Percentiles rank a stretch among this genome's conserved stretches.
phyloP scores from a whole-genome alignment of 1,140 invertebrate genomes.

The Babylonia areolata region DNA sequence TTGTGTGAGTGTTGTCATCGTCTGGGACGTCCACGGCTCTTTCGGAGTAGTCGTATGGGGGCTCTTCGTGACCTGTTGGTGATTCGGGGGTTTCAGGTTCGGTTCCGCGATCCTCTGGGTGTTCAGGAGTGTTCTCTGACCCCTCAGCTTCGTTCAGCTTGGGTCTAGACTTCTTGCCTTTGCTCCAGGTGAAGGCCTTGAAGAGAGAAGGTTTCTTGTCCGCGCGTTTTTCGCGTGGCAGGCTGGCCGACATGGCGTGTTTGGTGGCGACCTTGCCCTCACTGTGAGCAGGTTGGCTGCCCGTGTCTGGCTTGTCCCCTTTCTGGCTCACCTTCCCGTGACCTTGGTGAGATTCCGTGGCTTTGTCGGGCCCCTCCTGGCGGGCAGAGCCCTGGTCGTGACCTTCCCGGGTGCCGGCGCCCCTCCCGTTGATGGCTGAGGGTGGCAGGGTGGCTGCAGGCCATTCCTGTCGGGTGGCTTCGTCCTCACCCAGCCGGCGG shows the following conservation, averaged over 20 bases:
- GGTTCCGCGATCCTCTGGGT: not conserved
- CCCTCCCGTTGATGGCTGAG: not conserved
- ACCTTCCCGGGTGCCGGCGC: not conserved
- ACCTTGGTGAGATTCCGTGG: not conserved
- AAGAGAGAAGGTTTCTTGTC: constrained; percentile 16
- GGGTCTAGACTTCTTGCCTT: not conserved
- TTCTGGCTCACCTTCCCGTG: not conserved
- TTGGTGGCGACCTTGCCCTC: not conserved
- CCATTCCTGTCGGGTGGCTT: not conserved
- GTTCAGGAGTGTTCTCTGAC: not conserved
- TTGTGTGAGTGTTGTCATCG: not conserved
- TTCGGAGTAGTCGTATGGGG: not conserved
- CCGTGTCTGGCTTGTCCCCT: not conserved
- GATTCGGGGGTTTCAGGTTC: not conserved
- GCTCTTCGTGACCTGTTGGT: not conserved
- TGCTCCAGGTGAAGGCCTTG: constrained; percentile 25
- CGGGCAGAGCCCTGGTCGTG: not conserved
- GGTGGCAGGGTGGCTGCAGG: not conserved
- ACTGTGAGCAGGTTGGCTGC: not conserved
- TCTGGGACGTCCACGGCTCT: constrained; percentile 16
- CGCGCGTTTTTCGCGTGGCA: constrained; percentile 23
- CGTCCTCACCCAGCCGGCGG: constrained; percentile 24
- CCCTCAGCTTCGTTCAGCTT: not conserved
- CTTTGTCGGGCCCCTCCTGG: not conserved
- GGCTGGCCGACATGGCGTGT: constrained; percentile 3